Conservation (phyloP, 2,888 invertebrate species). For the Anticlea derivata region DNA sequence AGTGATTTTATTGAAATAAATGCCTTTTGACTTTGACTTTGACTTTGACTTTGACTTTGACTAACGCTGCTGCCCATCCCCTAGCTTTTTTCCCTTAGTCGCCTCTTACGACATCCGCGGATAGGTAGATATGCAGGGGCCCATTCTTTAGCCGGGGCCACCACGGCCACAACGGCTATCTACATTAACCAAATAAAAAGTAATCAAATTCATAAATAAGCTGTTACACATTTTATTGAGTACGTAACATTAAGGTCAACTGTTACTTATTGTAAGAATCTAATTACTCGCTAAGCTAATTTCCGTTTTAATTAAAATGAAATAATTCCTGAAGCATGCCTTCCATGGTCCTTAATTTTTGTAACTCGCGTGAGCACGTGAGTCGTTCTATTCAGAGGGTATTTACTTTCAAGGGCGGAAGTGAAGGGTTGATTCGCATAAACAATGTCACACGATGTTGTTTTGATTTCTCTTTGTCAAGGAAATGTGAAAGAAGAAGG, state of each 20-base stretch:
- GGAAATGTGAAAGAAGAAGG: constrained; percentile 16
- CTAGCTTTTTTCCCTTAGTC: no score
- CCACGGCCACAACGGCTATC: no score
- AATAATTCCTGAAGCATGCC: constrained; percentile 9
- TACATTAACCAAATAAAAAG: not conserved
- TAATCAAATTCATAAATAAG: not conserved
- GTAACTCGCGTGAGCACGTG: constrained; percentile 33
- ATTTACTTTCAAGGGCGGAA: constrained; percentile 37
- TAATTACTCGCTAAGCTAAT: constrained; percentile 13
- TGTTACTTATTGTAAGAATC: constrained; percentile 1
- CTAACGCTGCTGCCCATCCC: no score
- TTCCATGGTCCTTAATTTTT: constrained; percentile 12
- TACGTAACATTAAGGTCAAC: not conserved
- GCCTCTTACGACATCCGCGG: no score
- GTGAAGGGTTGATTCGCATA: constrained; percentile 32
- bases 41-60: no score
- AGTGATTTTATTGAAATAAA: no score
- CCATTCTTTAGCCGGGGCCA: no score
- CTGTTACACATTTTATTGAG: not conserved
- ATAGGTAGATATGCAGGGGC: no score
- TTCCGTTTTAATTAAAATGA: constrained; percentile 21
- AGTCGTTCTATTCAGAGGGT: constrained; percentile 21
- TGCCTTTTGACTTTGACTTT: no score
- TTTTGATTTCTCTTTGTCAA: constrained; percentile 33
- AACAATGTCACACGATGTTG: constrained; percentile 31